Percentiles rank a stretch among this genome's conserved stretches.
Conservation (phyloP, 92 coral and sea anemone genomes). For the Bergia sp. region DNA sequence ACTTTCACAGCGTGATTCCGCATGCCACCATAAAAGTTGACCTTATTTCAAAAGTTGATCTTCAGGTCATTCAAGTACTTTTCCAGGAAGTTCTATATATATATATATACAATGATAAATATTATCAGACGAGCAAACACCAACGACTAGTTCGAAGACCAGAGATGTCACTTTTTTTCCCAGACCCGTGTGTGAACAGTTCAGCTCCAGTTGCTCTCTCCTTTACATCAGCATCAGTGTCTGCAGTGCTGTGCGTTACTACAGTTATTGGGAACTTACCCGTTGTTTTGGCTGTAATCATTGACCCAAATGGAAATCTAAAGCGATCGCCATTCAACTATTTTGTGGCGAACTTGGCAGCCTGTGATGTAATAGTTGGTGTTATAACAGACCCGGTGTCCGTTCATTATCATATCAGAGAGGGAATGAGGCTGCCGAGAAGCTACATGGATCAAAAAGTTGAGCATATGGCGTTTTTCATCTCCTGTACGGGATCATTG, state of each 20-base stretch:
- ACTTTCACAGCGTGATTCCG: too few relatives aligned
- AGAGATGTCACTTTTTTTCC: conserved; percentile 66
- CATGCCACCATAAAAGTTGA: too few relatives aligned
- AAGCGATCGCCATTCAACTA: conserved; percentile 77
- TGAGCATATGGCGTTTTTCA: conserved; percentile 72
- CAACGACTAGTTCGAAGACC: background rate
- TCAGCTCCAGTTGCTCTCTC: conserved; percentile 72
- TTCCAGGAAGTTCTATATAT: too few relatives aligned
- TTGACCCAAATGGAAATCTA: conserved; percentile 77
- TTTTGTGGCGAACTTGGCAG: conserved; percentile 79
- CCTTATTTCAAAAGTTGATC: too few relatives aligned
- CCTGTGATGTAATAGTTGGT: conserved; percentile 82
- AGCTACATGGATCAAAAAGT: conserved; percentile 32
- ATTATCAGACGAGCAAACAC: too few relatives aligned
- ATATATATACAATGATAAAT: too few relatives aligned
- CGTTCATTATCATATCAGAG: conserved; percentile 75
- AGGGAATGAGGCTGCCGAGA: conserved; percentile 36
- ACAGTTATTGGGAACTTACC: conserved; percentile 68
- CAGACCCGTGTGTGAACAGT: conserved; percentile 63
- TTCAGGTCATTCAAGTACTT: too few relatives aligned
- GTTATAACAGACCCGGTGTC: conserved; percentile 73
- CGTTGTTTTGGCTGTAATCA: conserved; percentile 72
- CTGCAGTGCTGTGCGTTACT: conserved; percentile 56
- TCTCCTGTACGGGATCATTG: conserved; percentile 84
- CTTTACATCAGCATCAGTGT: conserved; percentile 71